Base-by-base conservation (phyloP, 2,113 vertebrate species). In the Pangasianodon hypophthalmus region DNA sequence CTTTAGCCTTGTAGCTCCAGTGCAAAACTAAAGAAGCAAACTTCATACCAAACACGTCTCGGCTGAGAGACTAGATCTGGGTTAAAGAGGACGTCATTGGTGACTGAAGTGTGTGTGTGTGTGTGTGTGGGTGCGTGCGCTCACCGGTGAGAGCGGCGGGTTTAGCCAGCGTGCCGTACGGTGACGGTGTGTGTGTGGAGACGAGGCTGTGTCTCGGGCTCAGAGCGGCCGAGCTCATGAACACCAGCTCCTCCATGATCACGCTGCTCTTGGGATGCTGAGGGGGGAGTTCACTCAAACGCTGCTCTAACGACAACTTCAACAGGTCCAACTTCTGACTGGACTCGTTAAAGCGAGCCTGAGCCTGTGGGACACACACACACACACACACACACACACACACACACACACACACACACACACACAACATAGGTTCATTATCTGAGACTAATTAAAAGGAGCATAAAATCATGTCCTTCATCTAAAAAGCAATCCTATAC, bases 321-420 rank as follows among this genome's bases (percentile, higher is more conserved):
- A 99, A 95, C 88, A 99, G 98, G 92, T 99, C 98, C 82, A 99
- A 91, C 95, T 99, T 99, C 94, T 99, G 98, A 95, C 96, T 99
- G 92, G 98, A 99, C 92, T 99, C 98, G 89, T 99, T 99, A 94
- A 99, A 99, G 94, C 98, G 97, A 88, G 98, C 97, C 95, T 99
- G 98, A 2, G 98, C 98, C 96, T 96, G 88, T 32, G 24, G 8
- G 3, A 24, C 73, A 87, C 87, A 88, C 75, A 19, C 58, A 84
- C 26, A 54, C 75, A 69, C 26, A 77, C 71, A 71, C 32, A 87
- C 75, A 84, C 64, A 62, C 79, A 44, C 50, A 86, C 18, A 80
- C 85, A 84, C 87, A 58, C 50, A 54, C 10, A 80, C 18, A 80
- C 10, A 83, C 13, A 16, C 37, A 5, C n/a, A 86, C 69, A 82